phyloP scores from a whole-genome alignment of 2,113 vertebrate species.

The Colaptes auratus region DNA sequence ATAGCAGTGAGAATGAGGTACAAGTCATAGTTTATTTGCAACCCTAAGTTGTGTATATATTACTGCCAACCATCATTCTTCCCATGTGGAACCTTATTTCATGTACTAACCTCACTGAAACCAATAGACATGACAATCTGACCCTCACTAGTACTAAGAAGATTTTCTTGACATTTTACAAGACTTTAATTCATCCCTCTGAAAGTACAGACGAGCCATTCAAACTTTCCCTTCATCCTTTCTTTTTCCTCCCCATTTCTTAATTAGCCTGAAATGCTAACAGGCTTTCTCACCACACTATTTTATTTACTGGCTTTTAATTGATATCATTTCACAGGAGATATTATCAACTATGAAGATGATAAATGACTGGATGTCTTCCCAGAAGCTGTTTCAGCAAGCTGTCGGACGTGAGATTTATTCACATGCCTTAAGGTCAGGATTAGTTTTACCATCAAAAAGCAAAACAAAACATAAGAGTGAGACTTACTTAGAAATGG shows the following conservation, averaged over 20 bases:
- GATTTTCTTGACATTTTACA: background rate
- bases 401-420: constrained; percentile 41
- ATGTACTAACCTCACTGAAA: background rate
- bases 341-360: constrained; percentile 60
- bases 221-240: background rate
- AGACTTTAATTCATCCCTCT: background rate
- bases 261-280: constrained; percentile 1
- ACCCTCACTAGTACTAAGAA: background rate
- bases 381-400: constrained; percentile 64
- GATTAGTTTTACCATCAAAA: constrained; percentile 46
- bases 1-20: background rate
- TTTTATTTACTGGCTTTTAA: constrained; percentile 67
- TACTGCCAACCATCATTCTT: background rate
- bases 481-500: constrained; percentile 17
- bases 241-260: background rate
- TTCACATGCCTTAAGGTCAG: constrained; percentile 55
- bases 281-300: constrained; percentile 15
- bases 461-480: constrained; percentile 15
- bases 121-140: background rate
- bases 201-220: background rate
- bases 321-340: constrained; percentile 42
- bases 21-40: background rate
- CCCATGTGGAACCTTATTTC: background rate
- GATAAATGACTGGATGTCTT: constrained; percentile 60
- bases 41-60: background rate